A percentile compares a stretch with the other conserved stretches of the same genome.
Conservation (phyloP, 2,888 invertebrate genomes). For the Lasioglossum pauxillum region DNA sequence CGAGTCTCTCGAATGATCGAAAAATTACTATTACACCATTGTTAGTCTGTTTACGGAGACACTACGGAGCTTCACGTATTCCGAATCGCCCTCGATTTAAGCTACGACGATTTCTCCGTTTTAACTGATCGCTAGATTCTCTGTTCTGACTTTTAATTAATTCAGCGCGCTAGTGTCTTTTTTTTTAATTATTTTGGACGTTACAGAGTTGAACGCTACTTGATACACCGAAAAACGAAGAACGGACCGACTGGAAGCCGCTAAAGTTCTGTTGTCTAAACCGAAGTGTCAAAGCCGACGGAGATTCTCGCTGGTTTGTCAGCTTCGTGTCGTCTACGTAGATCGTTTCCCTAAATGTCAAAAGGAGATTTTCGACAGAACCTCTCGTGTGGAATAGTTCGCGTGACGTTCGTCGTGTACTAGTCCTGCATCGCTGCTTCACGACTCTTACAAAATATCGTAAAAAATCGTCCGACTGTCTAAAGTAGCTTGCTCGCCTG, state of each 20-base stretch:
- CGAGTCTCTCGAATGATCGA: slow-evolving; percentile 5
- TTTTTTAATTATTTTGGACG: slow-evolving; percentile 30
- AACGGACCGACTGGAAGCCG: slow-evolving; percentile 51
- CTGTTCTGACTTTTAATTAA: slow-evolving; percentile 29
- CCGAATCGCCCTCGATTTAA: slow-evolving; percentile 40
- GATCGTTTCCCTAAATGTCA: slow-evolving; percentile 27
- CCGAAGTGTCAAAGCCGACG: slow-evolving; percentile 41
- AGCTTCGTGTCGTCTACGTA: slow-evolving; percentile 20
- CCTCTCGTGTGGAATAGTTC: slow-evolving; percentile 7
- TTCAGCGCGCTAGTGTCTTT: slow-evolving; percentile 42
- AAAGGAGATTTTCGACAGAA: background rate
- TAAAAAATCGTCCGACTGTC: slow-evolving; percentile 61
- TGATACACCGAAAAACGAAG: slow-evolving; percentile 53
- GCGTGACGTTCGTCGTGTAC: slow-evolving; percentile 19
- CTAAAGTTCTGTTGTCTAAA: slow-evolving; percentile 45
- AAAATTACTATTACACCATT: background rate
- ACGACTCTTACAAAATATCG: slow-evolving; percentile 69
- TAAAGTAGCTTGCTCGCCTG: background rate
- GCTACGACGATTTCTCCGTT: slow-evolving; percentile 23
- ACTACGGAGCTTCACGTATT: slow-evolving; percentile 29
- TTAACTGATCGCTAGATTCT: background rate
- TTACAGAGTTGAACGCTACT: slow-evolving; percentile 50
- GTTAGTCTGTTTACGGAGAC: slow-evolving; percentile 7
- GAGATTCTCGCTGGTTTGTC: slow-evolving; percentile 22
- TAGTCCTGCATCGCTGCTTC: slow-evolving; percentile 40